Conservation (phyloP, 2,888 invertebrate genomes). For the Sthenelais limicola region DNA sequence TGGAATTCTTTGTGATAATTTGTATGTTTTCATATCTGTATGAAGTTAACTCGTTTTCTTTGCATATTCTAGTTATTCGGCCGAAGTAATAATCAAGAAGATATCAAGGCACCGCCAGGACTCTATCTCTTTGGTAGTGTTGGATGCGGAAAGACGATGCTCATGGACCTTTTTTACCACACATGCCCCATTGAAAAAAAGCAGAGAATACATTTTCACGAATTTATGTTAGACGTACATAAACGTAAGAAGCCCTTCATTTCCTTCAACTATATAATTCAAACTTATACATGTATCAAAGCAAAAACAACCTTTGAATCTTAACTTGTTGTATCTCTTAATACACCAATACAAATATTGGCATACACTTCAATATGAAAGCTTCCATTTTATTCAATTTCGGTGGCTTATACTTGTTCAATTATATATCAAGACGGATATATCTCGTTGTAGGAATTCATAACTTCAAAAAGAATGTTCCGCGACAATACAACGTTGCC, state of each 20-base stretch:
- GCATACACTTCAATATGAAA: too few species aligned
- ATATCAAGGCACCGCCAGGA: slow-evolving; percentile 55
- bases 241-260: slow-evolving; percentile 70
- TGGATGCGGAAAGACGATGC: slow-evolving; percentile 91
- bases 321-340: too few species aligned
- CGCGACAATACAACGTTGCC: slow-evolving; percentile 69
- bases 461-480: slow-evolving; percentile 79
- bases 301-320: too few species aligned
- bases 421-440: too few species aligned
- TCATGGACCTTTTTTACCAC: slow-evolving; percentile 98
- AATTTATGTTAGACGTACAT: slow-evolving; percentile 98
- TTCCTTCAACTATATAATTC: too few species aligned
- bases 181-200: slow-evolving; percentile 76
- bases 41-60: not conserved
- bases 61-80: slow-evolving; percentile 21
- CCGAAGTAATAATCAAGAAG: not conserved
- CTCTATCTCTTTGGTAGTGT: slow-evolving; percentile 69
- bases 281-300: not conserved
- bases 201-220: slow-evolving; percentile 92
- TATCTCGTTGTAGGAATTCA: slow-evolving; percentile 63
- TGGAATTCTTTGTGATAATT: too few species aligned
- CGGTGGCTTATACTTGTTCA: too few species aligned
- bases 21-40: not conserved
- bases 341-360: too few species aligned
- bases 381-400: too few species aligned